These are phyloP conservation scores for Peromyscus californicus DNA, from an alignment of 2,113 vertebrate genomes.

Conservation along the genomic window DNA sequence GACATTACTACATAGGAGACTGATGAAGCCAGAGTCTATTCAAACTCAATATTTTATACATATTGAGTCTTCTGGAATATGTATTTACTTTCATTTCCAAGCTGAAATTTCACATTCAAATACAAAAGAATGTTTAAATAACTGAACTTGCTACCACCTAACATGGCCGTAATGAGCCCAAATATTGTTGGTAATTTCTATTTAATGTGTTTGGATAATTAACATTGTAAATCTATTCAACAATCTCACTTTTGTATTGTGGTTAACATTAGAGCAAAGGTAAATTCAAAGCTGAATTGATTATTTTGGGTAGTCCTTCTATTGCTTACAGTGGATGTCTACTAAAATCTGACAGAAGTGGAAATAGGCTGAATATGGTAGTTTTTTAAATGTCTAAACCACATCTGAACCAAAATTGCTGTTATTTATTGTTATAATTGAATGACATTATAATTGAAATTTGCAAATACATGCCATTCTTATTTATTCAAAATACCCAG, in stretches of 20 bases:
- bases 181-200: background rate
- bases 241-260: background rate
- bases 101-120: background rate
- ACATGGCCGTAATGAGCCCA: background rate
- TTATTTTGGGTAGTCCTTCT: background rate
- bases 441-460: constrained; percentile 73
- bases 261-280: background rate
- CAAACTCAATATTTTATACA: background rate
- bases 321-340: background rate
- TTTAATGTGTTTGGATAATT: background rate
- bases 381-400: background rate
- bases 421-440: background rate
- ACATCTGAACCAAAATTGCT: constrained; percentile 25
- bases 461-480: constrained; percentile 74
- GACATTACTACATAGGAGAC: background rate
- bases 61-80: background rate
- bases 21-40: background rate
- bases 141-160: background rate
- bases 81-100: background rate
- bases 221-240: background rate
- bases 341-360: constrained; percentile 39
- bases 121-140: background rate
- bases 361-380: background rate
- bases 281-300: constrained; percentile 3
- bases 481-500: constrained; percentile 75